These are phyloP conservation scores for Listronotus oregonensis DNA, from an alignment of 1,140 invertebrate genomes.

Conservation along the genomic window DNA sequence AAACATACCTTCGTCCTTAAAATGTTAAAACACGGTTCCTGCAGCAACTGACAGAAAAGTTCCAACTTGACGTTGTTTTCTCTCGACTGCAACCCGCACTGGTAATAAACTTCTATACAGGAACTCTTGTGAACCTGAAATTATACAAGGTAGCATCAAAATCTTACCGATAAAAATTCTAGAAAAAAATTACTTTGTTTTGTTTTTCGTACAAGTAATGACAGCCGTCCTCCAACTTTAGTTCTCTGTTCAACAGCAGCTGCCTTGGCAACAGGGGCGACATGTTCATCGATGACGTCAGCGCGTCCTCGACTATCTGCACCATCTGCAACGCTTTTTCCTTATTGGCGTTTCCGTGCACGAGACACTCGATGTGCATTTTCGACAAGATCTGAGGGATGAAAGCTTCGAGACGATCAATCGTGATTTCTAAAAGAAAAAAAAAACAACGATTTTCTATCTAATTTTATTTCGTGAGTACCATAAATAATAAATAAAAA, in stretches of 20 bases:
- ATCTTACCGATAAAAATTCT: background rate
- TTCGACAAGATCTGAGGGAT: slow-evolving; percentile 76
- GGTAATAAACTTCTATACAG: slow-evolving; percentile 85
- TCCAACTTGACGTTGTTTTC: slow-evolving; percentile 83
- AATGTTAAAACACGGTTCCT: slow-evolving; percentile 89
- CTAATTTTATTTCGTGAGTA: too few relatives aligned
- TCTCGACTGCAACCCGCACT: slow-evolving; percentile 81
- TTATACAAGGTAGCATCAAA: background rate
- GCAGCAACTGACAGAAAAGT: slow-evolving; percentile 85
- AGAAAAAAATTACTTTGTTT: slow-evolving; percentile 60
- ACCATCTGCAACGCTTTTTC: slow-evolving; percentile 71
- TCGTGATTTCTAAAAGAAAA: slow-evolving; percentile 67
- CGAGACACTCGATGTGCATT: slow-evolving; percentile 81
- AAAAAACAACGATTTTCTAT: background rate
- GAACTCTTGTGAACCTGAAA: slow-evolving; percentile 79
- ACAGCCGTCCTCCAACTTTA: slow-evolving; percentile 80
- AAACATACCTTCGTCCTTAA: slow-evolving; percentile 79
- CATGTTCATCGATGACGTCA: slow-evolving; percentile 55
- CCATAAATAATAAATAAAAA: background rate
- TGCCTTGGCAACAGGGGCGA: slow-evolving; percentile 79
- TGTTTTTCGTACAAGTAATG: slow-evolving; percentile 74
- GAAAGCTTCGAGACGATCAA: slow-evolving; percentile 75
- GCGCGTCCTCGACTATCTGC: slow-evolving; percentile 70
- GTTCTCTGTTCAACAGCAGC: slow-evolving; percentile 76
- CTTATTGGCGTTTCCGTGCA: slow-evolving; percentile 83